These are phyloP conservation scores for Paramormyrops kingsleyae DNA, from an alignment of 2,113 vertebrate genomes.

Conservation along the genomic window DNA sequence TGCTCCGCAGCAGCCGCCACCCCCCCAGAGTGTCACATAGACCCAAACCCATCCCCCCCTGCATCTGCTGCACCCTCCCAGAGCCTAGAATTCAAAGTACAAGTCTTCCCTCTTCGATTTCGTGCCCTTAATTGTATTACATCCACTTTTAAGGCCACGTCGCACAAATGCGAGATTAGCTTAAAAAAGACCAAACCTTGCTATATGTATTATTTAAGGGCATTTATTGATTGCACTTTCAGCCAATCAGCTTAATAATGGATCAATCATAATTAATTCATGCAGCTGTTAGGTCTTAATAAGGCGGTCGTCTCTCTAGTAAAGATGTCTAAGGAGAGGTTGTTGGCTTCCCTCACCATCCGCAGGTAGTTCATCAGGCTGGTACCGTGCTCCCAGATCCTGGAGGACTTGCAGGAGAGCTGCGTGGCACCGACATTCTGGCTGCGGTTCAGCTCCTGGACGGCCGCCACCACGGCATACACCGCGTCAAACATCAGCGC, in stretches of 20 bases:
- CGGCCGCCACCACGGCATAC: constrained; percentile 82
- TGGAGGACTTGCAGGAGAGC: constrained; percentile 91
- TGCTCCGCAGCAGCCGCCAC: no score
- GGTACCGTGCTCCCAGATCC: constrained; percentile 98
- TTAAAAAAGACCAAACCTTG: background rate
- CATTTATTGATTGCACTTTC: background rate
- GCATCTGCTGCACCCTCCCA: background rate
- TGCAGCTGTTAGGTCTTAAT: background rate
- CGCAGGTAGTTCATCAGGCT: constrained; percentile 98
- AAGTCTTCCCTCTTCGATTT: background rate
- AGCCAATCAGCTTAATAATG: background rate
- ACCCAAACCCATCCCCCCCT: background rate
- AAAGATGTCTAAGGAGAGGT: background rate
- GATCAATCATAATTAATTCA: constrained; percentile 5
- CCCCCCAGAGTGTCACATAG: background rate
- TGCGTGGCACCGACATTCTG: constrained; percentile 94
- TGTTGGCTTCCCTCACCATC: constrained; percentile 70
- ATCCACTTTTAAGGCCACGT: background rate
- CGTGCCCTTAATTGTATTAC: background rate
- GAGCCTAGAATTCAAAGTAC: background rate
- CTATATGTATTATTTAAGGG: background rate
- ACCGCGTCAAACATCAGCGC: constrained; percentile 91
- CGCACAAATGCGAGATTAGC: background rate
- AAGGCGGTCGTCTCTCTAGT: background rate
- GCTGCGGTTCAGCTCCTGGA: constrained; percentile 93